Percentiles rank a stretch among this genome's conserved stretches.
Conservation (phyloP, 2,113 vertebrate species). For the Carassius auratus region DNA sequence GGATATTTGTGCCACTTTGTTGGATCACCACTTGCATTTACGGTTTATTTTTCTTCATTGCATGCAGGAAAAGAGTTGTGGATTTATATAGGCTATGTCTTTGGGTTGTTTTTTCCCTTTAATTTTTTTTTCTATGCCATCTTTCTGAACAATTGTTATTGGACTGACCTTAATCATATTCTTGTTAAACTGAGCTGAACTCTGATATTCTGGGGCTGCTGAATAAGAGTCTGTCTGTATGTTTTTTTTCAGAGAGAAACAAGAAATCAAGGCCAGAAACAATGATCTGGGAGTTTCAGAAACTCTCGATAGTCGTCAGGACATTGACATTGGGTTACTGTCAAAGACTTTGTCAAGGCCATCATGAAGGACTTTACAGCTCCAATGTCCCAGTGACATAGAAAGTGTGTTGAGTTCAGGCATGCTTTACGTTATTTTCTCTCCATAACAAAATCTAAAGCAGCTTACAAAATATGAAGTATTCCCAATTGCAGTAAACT, state of each 20-base stretch:
- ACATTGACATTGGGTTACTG: conserved; percentile 2
- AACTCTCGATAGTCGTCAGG: background rate
- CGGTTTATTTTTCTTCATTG: background rate
- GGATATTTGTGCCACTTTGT: too few relatives aligned
- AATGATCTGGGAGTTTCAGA: conserved; percentile 6
- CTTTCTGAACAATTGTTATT: background rate
- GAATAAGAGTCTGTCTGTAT: background rate
- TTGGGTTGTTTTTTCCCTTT: background rate
- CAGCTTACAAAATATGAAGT: too few relatives aligned
- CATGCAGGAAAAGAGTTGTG: background rate
- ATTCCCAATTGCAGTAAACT: too few relatives aligned
- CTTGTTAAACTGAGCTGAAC: background rate
- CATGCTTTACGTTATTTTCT: background rate
- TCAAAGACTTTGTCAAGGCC: conserved; percentile 4
- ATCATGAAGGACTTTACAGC: background rate
- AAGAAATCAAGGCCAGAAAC: conserved; percentile 10
- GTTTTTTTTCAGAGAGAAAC: background rate
- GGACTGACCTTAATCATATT: conserved; percentile 59
- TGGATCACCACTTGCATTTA: too few relatives aligned
- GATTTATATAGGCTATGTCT: background rate
- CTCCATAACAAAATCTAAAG: too few relatives aligned
- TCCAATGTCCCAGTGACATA: background rate
- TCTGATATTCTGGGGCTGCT: background rate
- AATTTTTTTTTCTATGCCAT: background rate
- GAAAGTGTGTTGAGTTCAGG: background rate